These are phyloP conservation scores for Rhimphoctona megacephalus DNA, from an alignment of 2,888 invertebrate species.

Conservation along the genomic window DNA sequence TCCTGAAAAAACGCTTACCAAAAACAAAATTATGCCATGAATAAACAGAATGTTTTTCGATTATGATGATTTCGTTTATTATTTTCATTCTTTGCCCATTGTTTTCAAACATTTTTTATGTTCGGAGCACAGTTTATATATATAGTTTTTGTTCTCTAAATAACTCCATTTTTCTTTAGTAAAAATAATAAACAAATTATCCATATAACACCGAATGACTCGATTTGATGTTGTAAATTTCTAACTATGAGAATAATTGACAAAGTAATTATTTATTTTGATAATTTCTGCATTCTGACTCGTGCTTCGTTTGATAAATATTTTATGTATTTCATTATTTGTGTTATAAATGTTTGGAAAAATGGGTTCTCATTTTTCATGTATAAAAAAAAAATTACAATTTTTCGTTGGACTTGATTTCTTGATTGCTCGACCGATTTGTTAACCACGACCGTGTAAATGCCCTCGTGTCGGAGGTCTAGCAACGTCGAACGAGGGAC, in stretches of 20 bases:
- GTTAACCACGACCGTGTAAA: conserved; percentile 58
- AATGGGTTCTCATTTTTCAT: no score
- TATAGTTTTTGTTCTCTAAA: not conserved
- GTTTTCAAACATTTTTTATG: not conserved
- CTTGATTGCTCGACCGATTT: conserved; percentile 37
- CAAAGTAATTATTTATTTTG: no score
- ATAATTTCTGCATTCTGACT: no score
- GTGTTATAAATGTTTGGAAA: no score
- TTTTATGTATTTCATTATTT: not conserved
- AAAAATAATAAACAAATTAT: not conserved
- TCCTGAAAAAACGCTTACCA: not conserved
- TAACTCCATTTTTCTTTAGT: not conserved
- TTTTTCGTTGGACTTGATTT: conserved; percentile 36
- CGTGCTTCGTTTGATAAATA: not conserved
- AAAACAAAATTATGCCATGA: not conserved
- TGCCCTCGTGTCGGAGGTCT: conserved; percentile 65
- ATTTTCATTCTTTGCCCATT: not conserved
- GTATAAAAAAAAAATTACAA: not conserved
- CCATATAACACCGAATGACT: no score
- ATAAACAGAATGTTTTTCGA: not conserved
- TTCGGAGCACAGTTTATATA: no score
- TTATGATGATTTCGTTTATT: not conserved
- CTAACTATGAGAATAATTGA: no score
- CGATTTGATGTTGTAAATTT: no score
- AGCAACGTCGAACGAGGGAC: conserved; percentile 39